Base-by-base conservation (phyloP, 2,888 invertebrate genomes). In the Monochamus alternatus region DNA sequence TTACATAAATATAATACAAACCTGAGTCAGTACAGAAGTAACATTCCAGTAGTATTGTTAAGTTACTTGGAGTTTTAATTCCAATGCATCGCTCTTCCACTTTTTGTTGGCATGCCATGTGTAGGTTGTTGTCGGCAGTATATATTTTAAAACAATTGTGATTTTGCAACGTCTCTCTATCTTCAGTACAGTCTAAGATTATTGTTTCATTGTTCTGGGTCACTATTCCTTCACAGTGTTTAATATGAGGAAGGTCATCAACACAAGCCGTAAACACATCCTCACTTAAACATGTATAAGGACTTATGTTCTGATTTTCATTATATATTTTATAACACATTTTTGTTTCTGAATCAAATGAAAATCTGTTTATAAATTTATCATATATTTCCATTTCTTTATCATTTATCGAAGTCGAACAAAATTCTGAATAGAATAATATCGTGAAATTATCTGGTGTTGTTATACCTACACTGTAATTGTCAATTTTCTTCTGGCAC, bases 241-340 rank as follows among this genome's bases (percentile, higher is more conserved):
- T 47, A 22, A 2, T 30, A 10, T 55, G 55, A 8, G 44, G 10
- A n/a, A 64, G 30, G 43, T 64, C 43, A 9, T 55, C 22, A 9
- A 68, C 52, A 8, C 68, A 68, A 68, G 38, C 14, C 3, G 5
- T 44, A 0, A 31, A 12, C 8, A 44, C 31, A 38, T 58, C 60
- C 7, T 68, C 47, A 12, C 32, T 47, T n/a, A 38, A 68, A 55
- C 68, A 68, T 10, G 58, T 58, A 30, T 68, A 58, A 1, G 68
- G 68, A 43, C 59, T 59, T 22, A 68, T 32, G 8, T 5, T 31
- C 32, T 68, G 68, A 68, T 68, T 9, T n/a, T 22, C 55, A 10
- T 43, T 58, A 14, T 38, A 68, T 32, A 68, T 30, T 59, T 59
- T 68, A 22, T 68, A 68, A 68, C 68, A 68, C 5, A 58, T 59